phyloP scores from a whole-genome alignment of 1,140 invertebrate genomes.

The Leguminivora glycinivorella region DNA sequence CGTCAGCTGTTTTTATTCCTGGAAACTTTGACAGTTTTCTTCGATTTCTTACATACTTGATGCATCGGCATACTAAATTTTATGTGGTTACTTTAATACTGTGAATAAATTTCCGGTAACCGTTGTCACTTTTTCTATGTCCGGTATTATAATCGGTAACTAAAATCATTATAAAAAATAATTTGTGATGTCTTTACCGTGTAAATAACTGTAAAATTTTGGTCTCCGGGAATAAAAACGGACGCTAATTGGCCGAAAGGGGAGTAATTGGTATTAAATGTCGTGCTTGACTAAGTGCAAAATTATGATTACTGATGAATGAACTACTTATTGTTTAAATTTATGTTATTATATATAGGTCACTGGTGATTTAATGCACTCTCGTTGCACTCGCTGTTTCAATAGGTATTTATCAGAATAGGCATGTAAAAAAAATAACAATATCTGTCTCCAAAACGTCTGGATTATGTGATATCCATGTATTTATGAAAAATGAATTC shows the following conservation, averaged over 20 bases:
- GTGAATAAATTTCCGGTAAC: no score
- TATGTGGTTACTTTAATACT: no score
- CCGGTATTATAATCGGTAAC: no score
- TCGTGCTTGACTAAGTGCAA: neutral
- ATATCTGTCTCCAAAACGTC: no score
- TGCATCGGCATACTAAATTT: no score
- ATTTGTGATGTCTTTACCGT: no score
- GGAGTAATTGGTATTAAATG: neutral
- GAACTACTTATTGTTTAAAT: neutral
- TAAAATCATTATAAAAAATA: no score
- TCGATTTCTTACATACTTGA: neutral
- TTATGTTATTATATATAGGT: neutral
- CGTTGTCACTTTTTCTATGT: no score
- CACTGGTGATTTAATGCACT: neutral
- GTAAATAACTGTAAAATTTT: neutral
- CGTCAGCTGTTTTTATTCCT: neutral
- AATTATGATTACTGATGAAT: neutral
- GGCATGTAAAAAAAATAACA: no score
- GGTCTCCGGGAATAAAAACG: neutral
- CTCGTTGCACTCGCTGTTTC: neutral
- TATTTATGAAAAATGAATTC: no score
- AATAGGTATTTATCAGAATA: neutral
- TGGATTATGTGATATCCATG: no score
- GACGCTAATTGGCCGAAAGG: neutral
- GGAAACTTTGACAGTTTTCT: neutral